Conservation (phyloP, 2,797 vertebrate genomes). For the Sebastes baramenuke region DNA sequence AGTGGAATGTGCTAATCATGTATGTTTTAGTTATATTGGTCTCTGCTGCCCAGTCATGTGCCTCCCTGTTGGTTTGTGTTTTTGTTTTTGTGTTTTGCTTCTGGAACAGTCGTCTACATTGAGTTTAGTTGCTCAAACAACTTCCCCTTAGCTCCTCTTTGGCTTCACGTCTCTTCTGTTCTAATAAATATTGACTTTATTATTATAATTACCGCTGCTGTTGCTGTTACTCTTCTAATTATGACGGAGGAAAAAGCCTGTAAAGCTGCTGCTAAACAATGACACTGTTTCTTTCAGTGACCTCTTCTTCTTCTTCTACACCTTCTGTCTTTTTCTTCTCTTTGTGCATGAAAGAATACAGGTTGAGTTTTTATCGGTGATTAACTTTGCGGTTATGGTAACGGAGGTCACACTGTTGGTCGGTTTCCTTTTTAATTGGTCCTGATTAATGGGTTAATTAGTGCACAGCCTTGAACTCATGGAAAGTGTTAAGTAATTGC, state of each 20-base stretch:
- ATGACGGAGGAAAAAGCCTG: background rate
- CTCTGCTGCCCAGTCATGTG: background rate
- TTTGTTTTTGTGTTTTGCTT: background rate
- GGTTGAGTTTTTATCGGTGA: background rate
- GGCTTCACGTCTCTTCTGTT: background rate
- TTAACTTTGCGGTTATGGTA: background rate
- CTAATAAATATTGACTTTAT: background rate
- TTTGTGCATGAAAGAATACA: background rate
- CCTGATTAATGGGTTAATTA: slow-evolving; percentile 3
- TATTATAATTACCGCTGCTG: background rate
- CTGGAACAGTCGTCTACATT: background rate
- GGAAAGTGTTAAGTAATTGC: background rate
- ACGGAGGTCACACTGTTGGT: background rate
- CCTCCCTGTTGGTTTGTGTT: background rate
- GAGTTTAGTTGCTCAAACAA: background rate
- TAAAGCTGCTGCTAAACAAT: background rate
- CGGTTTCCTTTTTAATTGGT: background rate
- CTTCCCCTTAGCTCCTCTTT: background rate
- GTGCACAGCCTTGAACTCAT: background rate
- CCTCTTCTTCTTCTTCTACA: background rate
- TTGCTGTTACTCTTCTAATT: background rate
- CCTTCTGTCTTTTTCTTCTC: background rate
- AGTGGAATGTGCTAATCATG: background rate
- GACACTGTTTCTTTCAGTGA: background rate
- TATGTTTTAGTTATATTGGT: background rate